A percentile compares a stretch with the other conserved stretches of the same genome.
These are phyloP conservation scores for Anthoscopus minutus DNA, from an alignment of 2,113 vertebrate species.

Conservation along the genomic window DNA sequence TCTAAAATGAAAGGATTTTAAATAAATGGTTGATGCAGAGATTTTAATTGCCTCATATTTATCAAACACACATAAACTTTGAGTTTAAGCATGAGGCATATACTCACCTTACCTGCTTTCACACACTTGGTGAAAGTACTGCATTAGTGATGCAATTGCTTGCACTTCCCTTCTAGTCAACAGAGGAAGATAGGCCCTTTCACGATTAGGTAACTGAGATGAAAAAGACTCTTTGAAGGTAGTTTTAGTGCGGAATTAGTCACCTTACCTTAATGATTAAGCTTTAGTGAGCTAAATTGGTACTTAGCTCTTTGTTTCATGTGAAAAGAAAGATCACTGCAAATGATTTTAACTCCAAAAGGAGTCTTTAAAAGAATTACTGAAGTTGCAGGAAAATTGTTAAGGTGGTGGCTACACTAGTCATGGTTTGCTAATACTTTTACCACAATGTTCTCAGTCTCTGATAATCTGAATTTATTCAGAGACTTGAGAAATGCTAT, in stretches of 20 bases:
- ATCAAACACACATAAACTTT: not conserved
- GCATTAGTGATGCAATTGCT: not conserved
- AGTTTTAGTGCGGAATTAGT: not conserved
- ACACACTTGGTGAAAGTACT: not conserved
- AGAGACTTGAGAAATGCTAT: not conserved
- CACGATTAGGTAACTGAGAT: not conserved
- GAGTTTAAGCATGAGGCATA: not conserved
- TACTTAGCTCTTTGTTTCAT: not conserved
- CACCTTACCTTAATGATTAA: conserved; percentile 11
- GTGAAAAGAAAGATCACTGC: not conserved
- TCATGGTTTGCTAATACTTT: not conserved
- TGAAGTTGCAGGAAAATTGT: not conserved
- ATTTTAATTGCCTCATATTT: not conserved
- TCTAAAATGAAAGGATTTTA: not conserved
- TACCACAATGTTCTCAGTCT: not conserved
- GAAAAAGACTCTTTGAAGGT: not conserved
- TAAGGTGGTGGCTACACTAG: not conserved
- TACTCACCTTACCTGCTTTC: not conserved
- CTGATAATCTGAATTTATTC: not conserved
- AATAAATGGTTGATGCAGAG: not conserved
- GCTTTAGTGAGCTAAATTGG: not conserved
- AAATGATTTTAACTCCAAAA: not conserved
- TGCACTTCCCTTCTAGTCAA: not conserved
- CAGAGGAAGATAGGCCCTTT: not conserved
- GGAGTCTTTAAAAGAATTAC: conserved; percentile 1